phyloP scores from a whole-genome alignment of 2,888 invertebrate species.

The Idaea straminata region DNA sequence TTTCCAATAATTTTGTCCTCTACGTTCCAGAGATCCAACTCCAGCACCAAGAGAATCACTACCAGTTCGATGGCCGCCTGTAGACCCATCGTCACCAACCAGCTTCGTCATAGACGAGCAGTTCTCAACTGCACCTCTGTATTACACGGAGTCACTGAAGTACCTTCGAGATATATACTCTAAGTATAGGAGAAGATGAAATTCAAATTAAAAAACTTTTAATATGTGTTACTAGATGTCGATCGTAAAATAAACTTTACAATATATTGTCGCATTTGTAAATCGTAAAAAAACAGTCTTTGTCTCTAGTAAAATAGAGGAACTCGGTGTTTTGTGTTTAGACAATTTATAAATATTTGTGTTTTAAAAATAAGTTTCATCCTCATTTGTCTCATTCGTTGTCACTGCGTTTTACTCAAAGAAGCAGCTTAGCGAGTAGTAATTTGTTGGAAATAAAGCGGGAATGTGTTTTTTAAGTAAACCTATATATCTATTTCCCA shows the following conservation, averaged over 20 bases:
- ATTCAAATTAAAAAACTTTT: neutral
- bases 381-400: neutral
- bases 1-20: constrained; percentile 4
- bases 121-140: constrained; percentile 46
- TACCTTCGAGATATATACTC: constrained; percentile 51
- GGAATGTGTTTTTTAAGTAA: too few relatives aligned
- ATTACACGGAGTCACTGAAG: constrained; percentile 45
- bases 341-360: neutral
- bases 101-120: constrained; percentile 50
- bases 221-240: neutral
- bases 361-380: neutral
- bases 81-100: constrained; percentile 35
- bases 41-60: constrained; percentile 42
- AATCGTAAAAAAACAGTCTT: too few relatives aligned
- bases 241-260: too few relatives aligned
- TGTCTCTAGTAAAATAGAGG: too few relatives aligned
- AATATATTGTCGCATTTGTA: too few relatives aligned
- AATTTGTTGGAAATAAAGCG: too few relatives aligned
- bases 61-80: constrained; percentile 50
- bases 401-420: too few relatives aligned
- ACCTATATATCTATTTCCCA: too few relatives aligned
- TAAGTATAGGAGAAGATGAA: constrained; percentile 48
- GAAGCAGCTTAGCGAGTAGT: too few relatives aligned
- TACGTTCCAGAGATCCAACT: constrained; percentile 56
- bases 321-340: neutral